Conservation (phyloP, 2,113 vertebrate genomes). For the Sinocyclocheilus grahami region DNA sequence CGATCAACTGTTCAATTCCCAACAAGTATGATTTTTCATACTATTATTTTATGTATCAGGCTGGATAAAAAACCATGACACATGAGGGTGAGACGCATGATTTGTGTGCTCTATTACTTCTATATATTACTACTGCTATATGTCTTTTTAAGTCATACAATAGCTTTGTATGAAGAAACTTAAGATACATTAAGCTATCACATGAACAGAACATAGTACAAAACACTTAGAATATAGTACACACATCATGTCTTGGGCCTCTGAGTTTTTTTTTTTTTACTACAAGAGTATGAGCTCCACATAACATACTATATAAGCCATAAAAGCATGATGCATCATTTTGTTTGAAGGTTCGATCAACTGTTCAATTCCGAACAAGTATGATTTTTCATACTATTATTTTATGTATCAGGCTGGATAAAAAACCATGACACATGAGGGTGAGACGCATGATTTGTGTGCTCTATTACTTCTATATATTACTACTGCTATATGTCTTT, state of each 20-base stretch:
- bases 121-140: neutral
- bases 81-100: neutral
- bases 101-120: neutral
- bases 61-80: neutral
- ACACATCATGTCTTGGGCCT: too few species aligned
- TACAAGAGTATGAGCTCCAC: too few species aligned
- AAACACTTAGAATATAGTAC: too few species aligned
- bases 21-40: neutral
- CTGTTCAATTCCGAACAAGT: neutral
- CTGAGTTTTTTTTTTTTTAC: too few species aligned
- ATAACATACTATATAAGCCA: too few species aligned
- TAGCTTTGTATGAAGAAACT: neutral
- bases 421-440: neutral
- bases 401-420: neutral
- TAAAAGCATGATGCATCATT: neutral
- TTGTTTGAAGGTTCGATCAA: neutral
- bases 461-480: neutral
- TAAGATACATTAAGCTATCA: neutral
- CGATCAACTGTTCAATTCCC: neutral
- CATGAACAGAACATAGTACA: too few species aligned
- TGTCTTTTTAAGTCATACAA: neutral
- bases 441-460: neutral
- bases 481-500: neutral
- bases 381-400: neutral
- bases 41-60: neutral